Evolutionary conservation across 1,140 invertebrate species (phyloP), one percentile per base, ranked within the genome.

Genomic region (Micrasema minimum): DNA sequence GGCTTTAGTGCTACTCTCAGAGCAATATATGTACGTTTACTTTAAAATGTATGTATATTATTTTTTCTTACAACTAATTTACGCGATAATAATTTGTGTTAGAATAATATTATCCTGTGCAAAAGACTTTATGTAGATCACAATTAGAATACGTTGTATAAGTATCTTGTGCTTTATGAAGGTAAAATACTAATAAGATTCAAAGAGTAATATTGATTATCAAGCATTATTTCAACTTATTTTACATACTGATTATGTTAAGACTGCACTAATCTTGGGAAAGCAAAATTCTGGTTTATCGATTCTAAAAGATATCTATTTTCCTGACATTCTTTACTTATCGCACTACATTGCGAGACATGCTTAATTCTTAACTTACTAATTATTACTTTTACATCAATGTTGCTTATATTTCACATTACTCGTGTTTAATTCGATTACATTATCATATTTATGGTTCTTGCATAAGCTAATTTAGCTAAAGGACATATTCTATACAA

Each of bases 101-200:
- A 68, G 71, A 68, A 64, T 64, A 51, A 69, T 64, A 45, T 48
- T 67, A 67, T 68, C 70, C 73, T 66, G 73, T 75, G 73, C 73
- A 68, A 70, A 74, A 75, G 69, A 71, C 57, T 38, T 72, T 72
- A 48, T 71, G 73, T 69, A 57, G 67, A 75, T 75, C 73, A 75
- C 73, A 75, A 75, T 75, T 72, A 61, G 67, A 69, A 69, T 75
- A 75, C 73, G 57, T 72, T 75, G 73, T 75, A 71, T 69, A 75
- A 64, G 73, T 75, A 75, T 66, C 26, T 74, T 74, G 73, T 75
- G 66, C 61, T 69, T 68, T 71, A 68, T 57, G 69, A 68, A 72
- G 59, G 38, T 71, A 48, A 46, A 71, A 64, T 71, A 43, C 43
- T 67, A 45, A 51, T 50, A 64, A 69, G 51, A 46, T 35, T 67